A percentile compares a stretch with the other conserved stretches of the same genome.
Evolutionary conservation across 1,140 invertebrate genomes (phyloP).

Genomic region (Dendrolimus kikuchii): DNA sequence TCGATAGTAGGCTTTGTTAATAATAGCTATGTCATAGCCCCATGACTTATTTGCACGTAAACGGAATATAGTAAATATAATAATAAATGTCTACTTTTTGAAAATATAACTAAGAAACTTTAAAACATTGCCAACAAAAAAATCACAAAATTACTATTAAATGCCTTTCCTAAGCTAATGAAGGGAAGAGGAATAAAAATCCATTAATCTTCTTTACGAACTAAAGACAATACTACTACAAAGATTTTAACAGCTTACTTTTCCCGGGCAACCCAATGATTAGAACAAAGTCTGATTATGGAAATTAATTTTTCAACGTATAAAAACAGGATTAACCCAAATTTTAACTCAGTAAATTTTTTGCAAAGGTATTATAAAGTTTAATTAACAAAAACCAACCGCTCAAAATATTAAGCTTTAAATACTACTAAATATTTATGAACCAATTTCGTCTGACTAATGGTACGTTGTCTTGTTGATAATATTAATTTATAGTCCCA

Average conservation of each 20-base stretch:
- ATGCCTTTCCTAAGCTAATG: too few relatives aligned
- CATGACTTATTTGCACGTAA: too few relatives aligned
- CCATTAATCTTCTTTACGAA: too few relatives aligned
- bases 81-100: too few relatives aligned
- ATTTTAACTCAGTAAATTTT: slow-evolving; percentile 9
- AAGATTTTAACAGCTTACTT: not conserved
- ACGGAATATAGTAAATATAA: too few relatives aligned
- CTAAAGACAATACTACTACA: too few relatives aligned
- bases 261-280: not conserved
- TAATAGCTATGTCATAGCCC: too few relatives aligned
- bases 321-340: slow-evolving; percentile 7
- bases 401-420: slow-evolving; percentile 23
- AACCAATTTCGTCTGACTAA: slow-evolving; percentile 30
- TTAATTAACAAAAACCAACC: slow-evolving; percentile 24
- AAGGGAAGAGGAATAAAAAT: too few relatives aligned
- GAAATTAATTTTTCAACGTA: slow-evolving; percentile 6
- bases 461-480: slow-evolving; percentile 23
- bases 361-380: slow-evolving; percentile 14
- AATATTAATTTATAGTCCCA: slow-evolving; percentile 26
- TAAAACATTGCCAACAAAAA: too few relatives aligned
- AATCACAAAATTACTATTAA: too few relatives aligned
- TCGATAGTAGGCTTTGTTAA: too few relatives aligned
- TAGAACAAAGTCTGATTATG: not conserved
- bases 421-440: slow-evolving; percentile 30
- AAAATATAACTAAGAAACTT: too few relatives aligned